phyloP scores from a whole-genome alignment of 2,888 invertebrate species.

The Anticlea derivata region DNA sequence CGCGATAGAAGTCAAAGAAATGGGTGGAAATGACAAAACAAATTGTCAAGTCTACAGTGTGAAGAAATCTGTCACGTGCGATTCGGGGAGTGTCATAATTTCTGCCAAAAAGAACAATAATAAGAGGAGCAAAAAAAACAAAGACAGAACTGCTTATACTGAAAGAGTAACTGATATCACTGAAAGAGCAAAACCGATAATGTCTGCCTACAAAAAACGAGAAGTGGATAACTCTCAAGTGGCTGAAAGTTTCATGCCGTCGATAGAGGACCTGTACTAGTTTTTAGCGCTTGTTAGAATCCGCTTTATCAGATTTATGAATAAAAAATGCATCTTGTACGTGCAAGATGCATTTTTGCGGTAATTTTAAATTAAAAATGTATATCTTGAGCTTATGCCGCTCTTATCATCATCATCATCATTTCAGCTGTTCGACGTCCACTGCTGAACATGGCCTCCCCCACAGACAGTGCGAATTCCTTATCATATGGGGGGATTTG shows the following conservation, averaged over 20 bases:
- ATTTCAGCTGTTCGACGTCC: too few relatives aligned
- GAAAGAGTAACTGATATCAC: conserved; percentile 18
- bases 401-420: too few relatives aligned
- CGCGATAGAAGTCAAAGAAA: conserved; percentile 64
- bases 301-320: background rate
- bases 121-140: conserved; percentile 52
- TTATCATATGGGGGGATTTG: too few relatives aligned
- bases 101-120: conserved; percentile 46
- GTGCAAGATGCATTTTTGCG: background rate
- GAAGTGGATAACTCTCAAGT: conserved; percentile 55
- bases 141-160: conserved; percentile 19
- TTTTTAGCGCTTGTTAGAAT: conserved; percentile 21
- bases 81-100: conserved; percentile 49
- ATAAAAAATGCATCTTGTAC: background rate
- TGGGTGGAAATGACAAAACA: conserved; percentile 1
- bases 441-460: too few relatives aligned
- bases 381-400: too few relatives aligned
- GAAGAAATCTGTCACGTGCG: conserved; percentile 56
- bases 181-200: conserved; percentile 19
- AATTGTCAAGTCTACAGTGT: conserved; percentile 61
- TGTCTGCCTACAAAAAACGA: conserved; percentile 50
- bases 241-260: conserved; percentile 60
- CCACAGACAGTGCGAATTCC: too few relatives aligned
- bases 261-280: conserved; percentile 54
- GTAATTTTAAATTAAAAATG: background rate